phyloP scores from a whole-genome alignment of 2,113 vertebrate genomes.

The Orycteropus afer region DNA sequence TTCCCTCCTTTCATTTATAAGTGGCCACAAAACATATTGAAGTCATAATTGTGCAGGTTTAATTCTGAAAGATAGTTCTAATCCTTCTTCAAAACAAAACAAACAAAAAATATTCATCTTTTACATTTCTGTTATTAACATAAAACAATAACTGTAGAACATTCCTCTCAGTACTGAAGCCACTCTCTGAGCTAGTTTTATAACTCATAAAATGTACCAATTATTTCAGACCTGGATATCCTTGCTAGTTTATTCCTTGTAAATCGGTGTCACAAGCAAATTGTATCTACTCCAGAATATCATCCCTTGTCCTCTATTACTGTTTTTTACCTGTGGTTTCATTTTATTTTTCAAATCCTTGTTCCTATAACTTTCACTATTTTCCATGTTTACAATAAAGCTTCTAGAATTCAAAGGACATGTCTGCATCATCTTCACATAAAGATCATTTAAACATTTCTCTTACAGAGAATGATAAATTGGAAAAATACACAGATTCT shows the following conservation, averaged over 20 bases:
- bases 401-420: background rate
- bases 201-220: background rate
- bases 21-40: background rate
- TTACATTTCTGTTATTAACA: background rate
- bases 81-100: background rate
- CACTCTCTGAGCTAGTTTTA: background rate
- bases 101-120: background rate
- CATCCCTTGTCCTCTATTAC: background rate
- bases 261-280: background rate
- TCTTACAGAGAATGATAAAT: background rate
- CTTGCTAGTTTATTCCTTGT: background rate
- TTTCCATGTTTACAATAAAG: background rate
- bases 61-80: background rate
- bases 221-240: background rate
- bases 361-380: background rate
- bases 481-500: background rate
- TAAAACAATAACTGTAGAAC: background rate
- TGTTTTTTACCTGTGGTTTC: background rate
- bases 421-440: background rate
- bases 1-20: background rate
- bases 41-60: background rate
- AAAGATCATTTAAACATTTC: background rate
- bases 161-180: background rate
- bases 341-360: background rate
- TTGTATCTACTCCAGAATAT: background rate